Evolutionary conservation across 2,113 vertebrate species (phyloP), one percentile per base, ranked within the genome.

Genomic region (Tympanuchus pallidicinctus): DNA sequence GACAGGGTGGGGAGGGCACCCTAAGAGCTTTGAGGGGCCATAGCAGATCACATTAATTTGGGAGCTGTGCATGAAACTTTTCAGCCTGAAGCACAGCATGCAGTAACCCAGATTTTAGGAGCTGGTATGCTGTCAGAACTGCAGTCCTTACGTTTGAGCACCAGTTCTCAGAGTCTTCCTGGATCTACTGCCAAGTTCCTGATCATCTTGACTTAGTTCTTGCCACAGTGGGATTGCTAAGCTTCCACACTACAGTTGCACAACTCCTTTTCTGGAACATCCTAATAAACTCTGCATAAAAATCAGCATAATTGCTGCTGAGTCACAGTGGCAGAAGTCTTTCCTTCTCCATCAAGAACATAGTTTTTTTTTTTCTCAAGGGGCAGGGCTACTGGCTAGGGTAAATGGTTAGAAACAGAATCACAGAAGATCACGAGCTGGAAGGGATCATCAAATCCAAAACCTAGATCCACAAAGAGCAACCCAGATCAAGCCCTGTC

Each of bases 41-140:
- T 85, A 91, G 65, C 11, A 1, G 88, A 93, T 82, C 89, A 52
- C 66, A 78, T 69, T 91, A 84, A 90, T 95, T 93, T 86, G 82
- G 56, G 18, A 45, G 12, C 38, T 59, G 40, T 8, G 47, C 80
- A 5, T 75, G 92, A 88, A 92, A 92, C 40, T 84, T 83, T 52
- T 82, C 42, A 64, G 84, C 80, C 91, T 75, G 85, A 87, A 84
- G 85, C 78, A 50, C 16, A 64, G 75, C 86, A 59, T 15, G 20
- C 0, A 63, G 92, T 64, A 91, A 69, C 86, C 70, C 64, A 57
- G 74, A 77, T 91, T 93, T 90, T 88, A 88, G 54, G 52, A 56
- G 34, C 50, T 74, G 50, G 27, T 87, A 14, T 1, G 3, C 50
- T 86, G 70, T 92, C n/a, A 38, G 50, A 74, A 71, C 74, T 8